Evolutionary conservation across 1,140 invertebrate genomes (phyloP), one percentile per base, ranked within the genome.

Genomic region (Drosophila bocqueti): DNA sequence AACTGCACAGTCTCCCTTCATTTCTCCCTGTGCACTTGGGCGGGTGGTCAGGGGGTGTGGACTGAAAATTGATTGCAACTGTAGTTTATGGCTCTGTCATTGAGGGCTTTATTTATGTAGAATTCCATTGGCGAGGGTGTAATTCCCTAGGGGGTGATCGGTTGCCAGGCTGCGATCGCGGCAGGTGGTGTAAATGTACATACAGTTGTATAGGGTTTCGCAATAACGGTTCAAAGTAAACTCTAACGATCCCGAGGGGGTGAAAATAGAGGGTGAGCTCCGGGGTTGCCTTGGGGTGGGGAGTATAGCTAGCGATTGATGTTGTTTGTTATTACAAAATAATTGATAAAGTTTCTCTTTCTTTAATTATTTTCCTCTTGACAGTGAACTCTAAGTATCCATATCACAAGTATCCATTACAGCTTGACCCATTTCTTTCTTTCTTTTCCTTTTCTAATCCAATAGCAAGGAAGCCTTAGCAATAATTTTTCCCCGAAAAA

Each of bases 41-140:
- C 31, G 43, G 24, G n/a, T 29, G 59, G 36, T 24, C n/a, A 31
- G 50, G 15, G 47, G 45, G 49, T 24, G 49, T 57, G 54, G 46
- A 26, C 42, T 71, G 50, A 59, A 80, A 86, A 46, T 62, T 78
- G 74, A 79, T 57, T 85, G 72, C 61, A 76, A 80, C 59, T 67
- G 46, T 29, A 80, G 45, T 67, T 72, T 83, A 83, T 65, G 59
- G 59, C 57, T 46, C 26, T 60, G 50, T 64, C 64, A 66, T 79
- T 79, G 40, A 64, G 45, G 57, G 46, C 47, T 59, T 73, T 52
- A 64, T 38, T 40, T 61, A 38, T 24, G 4, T n/a, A 47, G 43
- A 47, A 64, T 36, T 57, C 34, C 36, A 24, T 40, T 16, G 16
- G 52, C 34, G 57, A 58, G 65, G 64, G 49, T 55, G 42, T 61